Percentiles rank a stretch among this genome's conserved stretches.
These are phyloP conservation scores for Ecdyonurus torrentis DNA, from an alignment of 2,888 invertebrate genomes.

Conservation along the genomic window DNA sequence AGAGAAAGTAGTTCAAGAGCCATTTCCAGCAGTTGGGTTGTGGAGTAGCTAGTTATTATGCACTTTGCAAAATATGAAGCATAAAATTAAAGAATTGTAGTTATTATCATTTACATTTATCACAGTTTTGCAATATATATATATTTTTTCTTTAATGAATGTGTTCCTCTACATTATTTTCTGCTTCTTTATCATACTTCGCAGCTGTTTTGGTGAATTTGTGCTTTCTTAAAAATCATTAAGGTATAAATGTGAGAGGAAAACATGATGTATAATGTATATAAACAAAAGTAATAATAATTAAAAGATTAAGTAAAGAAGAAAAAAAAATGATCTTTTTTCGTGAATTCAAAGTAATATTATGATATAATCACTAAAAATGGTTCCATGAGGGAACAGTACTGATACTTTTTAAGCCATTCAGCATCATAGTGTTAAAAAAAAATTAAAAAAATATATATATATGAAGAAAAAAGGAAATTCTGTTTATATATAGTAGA, in stretches of 20 bases:
- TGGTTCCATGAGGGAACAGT: conserved; percentile 11
- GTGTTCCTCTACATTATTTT: background rate
- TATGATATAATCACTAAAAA: conserved; percentile 8
- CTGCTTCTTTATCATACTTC: background rate
- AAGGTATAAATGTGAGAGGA: background rate
- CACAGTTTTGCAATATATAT: background rate
- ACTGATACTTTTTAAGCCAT: conserved; percentile 11
- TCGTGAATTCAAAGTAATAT: conserved; percentile 1
- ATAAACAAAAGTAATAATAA: background rate
- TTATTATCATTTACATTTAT: background rate
- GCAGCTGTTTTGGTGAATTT: background rate
- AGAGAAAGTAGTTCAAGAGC: background rate
- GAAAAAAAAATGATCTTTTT: background rate
- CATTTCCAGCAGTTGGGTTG: background rate
- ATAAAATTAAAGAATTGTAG: background rate
- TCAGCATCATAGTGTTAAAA: background rate
- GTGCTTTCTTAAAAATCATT: background rate
- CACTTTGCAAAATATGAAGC: background rate
- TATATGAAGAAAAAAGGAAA: background rate
- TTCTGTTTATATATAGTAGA: background rate
- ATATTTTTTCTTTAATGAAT: background rate
- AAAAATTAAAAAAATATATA: no score
- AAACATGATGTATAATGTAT: background rate
- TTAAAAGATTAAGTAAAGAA: background rate
- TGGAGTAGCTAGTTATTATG: background rate